Percentiles rank a stretch among this genome's conserved stretches.
Evolutionary conservation across 2,797 vertebrate species (phyloP).

Genomic region (Lepilemur septentrionalis): DNA sequence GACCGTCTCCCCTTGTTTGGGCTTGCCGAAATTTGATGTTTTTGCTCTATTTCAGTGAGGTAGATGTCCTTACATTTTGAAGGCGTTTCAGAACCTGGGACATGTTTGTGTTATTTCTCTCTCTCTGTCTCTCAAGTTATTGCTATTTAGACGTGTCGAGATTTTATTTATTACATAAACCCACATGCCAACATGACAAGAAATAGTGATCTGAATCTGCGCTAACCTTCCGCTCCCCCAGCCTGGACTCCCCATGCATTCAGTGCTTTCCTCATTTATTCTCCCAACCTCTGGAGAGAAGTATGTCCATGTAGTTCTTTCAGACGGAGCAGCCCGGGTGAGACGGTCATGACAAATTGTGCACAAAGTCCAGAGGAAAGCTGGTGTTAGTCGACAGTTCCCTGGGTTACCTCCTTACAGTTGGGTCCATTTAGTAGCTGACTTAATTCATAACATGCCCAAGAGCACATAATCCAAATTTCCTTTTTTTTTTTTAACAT

Average conservation of each 20-base stretch:
- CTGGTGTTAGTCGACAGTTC: not conserved
- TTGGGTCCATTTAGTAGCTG: not conserved
- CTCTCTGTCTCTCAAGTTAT: not conserved
- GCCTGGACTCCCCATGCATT: not conserved
- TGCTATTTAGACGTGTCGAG: not conserved
- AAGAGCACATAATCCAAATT: not conserved
- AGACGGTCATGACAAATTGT: not conserved
- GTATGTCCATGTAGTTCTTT: not conserved
- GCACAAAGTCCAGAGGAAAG: not conserved
- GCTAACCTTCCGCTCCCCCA: too few relatives aligned
- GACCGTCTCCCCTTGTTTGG: not conserved
- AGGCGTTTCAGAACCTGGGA: not conserved
- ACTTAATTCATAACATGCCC: not conserved
- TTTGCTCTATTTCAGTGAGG: not conserved
- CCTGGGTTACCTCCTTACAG: not conserved
- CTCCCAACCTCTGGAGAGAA: not conserved
- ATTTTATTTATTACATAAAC: not conserved
- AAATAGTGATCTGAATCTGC: not conserved
- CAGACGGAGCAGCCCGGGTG: not conserved
- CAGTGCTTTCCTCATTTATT: not conserved
- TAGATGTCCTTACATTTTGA: not conserved
- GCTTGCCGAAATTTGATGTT: not conserved
- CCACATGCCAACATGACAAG: not conserved
- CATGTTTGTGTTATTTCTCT: not conserved
- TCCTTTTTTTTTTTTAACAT: not conserved